These are phyloP conservation scores for Pagetopsis macropterus DNA, from an alignment of 2,797 vertebrate genomes.

Conservation along the genomic window DNA sequence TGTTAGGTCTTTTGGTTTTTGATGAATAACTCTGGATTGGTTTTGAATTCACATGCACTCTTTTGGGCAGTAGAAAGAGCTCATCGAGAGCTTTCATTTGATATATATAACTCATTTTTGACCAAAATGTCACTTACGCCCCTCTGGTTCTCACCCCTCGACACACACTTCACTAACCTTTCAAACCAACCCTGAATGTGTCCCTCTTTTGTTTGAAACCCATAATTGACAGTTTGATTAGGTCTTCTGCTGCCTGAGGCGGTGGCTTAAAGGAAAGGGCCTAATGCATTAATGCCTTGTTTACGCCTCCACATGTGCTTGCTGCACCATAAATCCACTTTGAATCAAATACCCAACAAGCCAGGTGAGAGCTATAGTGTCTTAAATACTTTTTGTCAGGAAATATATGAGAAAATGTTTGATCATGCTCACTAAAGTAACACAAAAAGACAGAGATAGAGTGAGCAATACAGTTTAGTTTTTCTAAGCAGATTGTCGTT, in stretches of 20 bases:
- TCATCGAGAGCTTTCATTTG: too few relatives aligned
- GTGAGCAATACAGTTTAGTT: constrained; percentile 56
- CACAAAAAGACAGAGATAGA: constrained; percentile 30
- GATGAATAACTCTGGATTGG: too few relatives aligned
- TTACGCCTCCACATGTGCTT: constrained; percentile 29
- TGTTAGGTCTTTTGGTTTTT: too few relatives aligned
- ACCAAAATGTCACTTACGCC: too few relatives aligned
- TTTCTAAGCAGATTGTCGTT: constrained; percentile 79
- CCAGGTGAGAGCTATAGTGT: background rate
- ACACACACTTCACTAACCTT: constrained; percentile 72
- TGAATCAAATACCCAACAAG: constrained; percentile 33
- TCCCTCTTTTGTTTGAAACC: constrained; percentile 65
- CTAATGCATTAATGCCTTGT: constrained; percentile 58
- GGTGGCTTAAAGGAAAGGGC: constrained; percentile 43
- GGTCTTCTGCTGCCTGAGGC: constrained; percentile 69
- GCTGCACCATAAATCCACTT: constrained; percentile 14
- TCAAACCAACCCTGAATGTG: constrained; percentile 53
- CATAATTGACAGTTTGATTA: constrained; percentile 76
- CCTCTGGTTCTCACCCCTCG: too few relatives aligned
- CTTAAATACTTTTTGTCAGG: background rate
- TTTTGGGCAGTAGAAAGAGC: too few relatives aligned
- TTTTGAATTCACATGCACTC: too few relatives aligned
- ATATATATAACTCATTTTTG: too few relatives aligned
- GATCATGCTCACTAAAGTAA: constrained; percentile 3
- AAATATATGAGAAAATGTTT: constrained; percentile 16